These are phyloP conservation scores for Cyprinella venusta DNA, from an alignment of 2,797 vertebrate species.

Conservation along the genomic window DNA sequence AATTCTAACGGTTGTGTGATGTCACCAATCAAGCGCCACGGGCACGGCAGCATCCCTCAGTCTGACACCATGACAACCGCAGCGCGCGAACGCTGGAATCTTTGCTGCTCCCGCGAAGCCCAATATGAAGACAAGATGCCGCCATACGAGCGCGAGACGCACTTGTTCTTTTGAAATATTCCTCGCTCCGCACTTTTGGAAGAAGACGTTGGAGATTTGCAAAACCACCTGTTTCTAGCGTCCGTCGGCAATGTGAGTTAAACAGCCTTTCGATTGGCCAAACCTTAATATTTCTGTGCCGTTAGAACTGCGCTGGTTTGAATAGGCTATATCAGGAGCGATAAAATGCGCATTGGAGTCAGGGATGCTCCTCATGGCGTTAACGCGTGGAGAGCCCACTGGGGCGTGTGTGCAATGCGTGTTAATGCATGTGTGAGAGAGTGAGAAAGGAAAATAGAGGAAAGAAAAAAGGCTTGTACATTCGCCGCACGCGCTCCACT, in stretches of 20 bases:
- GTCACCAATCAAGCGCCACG: constrained; percentile 27
- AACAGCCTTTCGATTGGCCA: constrained; percentile 1
- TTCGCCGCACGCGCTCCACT: not conserved
- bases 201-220: constrained; percentile 15
- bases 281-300: not conserved
- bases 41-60: constrained; percentile 38
- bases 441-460: constrained; percentile 31
- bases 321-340: not conserved
- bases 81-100: constrained; percentile 51
- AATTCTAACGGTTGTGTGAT: constrained; percentile 24
- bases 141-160: constrained; percentile 22
- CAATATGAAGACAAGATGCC: constrained; percentile 34
- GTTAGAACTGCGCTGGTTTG: not conserved
- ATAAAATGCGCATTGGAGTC: constrained; percentile 46
- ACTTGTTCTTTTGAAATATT: not conserved
- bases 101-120: constrained; percentile 7
- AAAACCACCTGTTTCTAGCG: constrained; percentile 40
- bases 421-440: constrained; percentile 33
- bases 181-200: constrained; percentile 7
- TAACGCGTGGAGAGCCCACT: constrained; percentile 42
- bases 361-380: constrained; percentile 40
- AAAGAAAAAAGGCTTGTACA: constrained; percentile 18
- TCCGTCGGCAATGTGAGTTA: constrained; percentile 15
- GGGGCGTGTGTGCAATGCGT: constrained; percentile 41
- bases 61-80: constrained; percentile 58